phyloP scores from a whole-genome alignment of 1,140 invertebrate genomes.

The Ctenoplectra terminalis region DNA sequence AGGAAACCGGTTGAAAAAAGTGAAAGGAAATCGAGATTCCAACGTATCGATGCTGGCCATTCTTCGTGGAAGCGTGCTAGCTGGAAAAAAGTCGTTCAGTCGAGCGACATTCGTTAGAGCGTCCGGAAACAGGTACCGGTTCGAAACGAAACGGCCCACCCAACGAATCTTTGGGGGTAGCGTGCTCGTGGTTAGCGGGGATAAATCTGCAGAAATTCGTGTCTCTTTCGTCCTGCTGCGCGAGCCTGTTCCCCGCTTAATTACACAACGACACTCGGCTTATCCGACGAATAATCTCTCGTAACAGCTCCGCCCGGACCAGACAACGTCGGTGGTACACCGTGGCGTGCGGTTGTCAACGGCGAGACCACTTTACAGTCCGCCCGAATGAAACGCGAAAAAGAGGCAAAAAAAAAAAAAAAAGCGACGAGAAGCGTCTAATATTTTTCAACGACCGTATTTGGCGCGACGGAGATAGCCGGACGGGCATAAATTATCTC shows the following conservation, averaged over 20 bases:
- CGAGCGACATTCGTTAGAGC: neutral
- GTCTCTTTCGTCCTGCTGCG: conserved; percentile 64
- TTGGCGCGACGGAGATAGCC: conserved; percentile 21
- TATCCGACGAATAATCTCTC: conserved; percentile 68
- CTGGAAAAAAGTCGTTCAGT: conserved; percentile 16
- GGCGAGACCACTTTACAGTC: conserved; percentile 27
- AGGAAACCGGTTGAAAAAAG: conserved; percentile 23
- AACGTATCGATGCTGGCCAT: conserved; percentile 4
- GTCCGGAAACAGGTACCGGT: conserved; percentile 35
- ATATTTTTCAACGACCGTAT: conserved; percentile 39
- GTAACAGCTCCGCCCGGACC: conserved; percentile 44
- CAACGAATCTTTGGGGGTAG: conserved; percentile 26
- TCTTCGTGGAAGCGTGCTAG: conserved; percentile 11
- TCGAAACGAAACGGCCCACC: conserved; percentile 53
- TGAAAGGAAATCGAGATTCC: conserved; percentile 39
- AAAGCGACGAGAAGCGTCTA: conserved; percentile 6
- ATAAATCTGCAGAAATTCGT: conserved; percentile 69
- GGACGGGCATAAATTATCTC: conserved; percentile 16
- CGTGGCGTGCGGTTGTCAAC: conserved; percentile 49
- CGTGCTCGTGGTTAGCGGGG: neutral
- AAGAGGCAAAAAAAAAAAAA: conserved; percentile 6
- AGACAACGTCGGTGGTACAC: conserved; percentile 39
- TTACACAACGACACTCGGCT: conserved; percentile 74
- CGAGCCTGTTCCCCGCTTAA: conserved; percentile 69
- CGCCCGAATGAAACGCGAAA: neutral